Evolutionary conservation across 2,888 invertebrate species (phyloP).

Genomic region (Galeopsomyia nigrocyanea): DNA sequence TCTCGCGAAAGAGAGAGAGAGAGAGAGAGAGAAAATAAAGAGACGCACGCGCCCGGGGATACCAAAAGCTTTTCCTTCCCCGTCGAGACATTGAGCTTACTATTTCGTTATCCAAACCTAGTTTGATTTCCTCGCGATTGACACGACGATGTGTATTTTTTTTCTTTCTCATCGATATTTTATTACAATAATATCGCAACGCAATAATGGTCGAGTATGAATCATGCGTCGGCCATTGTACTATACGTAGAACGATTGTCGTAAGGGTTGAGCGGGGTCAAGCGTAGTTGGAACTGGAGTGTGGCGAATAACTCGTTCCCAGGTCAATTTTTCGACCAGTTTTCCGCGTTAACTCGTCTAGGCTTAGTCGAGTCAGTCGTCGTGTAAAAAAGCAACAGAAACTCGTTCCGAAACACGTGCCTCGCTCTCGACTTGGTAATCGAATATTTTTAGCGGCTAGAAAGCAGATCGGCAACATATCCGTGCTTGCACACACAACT

Average conservation of each 20-base stretch:
- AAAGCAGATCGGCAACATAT: no score
- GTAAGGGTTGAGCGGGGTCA: neutral
- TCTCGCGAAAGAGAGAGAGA: neutral
- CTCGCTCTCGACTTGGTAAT: no score
- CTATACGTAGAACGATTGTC: no score
- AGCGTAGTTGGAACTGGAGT: conserved; percentile 16
- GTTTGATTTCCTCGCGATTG: conserved; percentile 30
- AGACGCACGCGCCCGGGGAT: conserved; percentile 30
- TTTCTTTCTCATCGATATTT: neutral
- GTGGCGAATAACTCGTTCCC: conserved; percentile 25
- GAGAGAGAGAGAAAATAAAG: neutral
- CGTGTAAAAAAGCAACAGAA: no score
- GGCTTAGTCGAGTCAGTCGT: neutral
- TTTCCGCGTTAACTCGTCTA: neutral
- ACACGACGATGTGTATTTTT: neutral
- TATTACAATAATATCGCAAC: neutral
- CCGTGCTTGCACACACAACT: no score
- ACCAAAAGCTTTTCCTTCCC: conserved; percentile 50
- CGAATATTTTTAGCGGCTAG: neutral
- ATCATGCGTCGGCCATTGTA: no score
- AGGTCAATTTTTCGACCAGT: conserved; percentile 32
- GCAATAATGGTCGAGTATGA: no score
- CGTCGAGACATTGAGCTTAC: conserved; percentile 24
- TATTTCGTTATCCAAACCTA: conserved; percentile 25
- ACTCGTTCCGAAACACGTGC: no score